These are phyloP conservation scores for Ammospiza nelsoni DNA, from an alignment of 2,113 vertebrate genomes.

Conservation along the genomic window DNA sequence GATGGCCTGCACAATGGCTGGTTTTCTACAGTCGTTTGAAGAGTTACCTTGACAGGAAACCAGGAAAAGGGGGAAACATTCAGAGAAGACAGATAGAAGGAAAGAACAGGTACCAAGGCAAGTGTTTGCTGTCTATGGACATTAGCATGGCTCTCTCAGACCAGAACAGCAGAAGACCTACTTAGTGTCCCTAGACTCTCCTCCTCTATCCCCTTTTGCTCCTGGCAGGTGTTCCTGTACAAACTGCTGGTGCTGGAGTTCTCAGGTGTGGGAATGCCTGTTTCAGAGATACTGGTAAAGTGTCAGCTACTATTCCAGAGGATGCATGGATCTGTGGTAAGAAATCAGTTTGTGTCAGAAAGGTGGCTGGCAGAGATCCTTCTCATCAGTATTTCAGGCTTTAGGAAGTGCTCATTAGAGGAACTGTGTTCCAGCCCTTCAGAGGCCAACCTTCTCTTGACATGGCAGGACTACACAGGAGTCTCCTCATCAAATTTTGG, in stretches of 20 bases:
- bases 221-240: slow-evolving; percentile 88
- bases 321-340: not conserved
- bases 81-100: not conserved
- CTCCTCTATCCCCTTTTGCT: slow-evolving; percentile 95
- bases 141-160: not conserved
- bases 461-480: not conserved
- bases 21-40: not conserved
- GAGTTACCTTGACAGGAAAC: not conserved
- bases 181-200: slow-evolving; percentile 93
- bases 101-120: not conserved
- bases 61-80: not conserved
- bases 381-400: not conserved
- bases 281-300: too few species aligned
- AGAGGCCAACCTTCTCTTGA: not conserved
- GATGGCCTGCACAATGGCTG: not conserved
- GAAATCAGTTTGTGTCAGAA: not conserved
- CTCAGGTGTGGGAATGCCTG: slow-evolving; percentile 74
- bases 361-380: not conserved
- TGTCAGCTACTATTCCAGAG: too few species aligned
- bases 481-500: not conserved
- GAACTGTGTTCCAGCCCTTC: not conserved
- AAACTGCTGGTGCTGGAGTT: slow-evolving; percentile 86
- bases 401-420: not conserved
- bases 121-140: not conserved
- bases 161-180: slow-evolving; percentile 56